Percentiles rank a stretch among this genome's conserved stretches.
Conservation (phyloP, 2,113 vertebrate species). For the Dermatemys mawii region DNA sequence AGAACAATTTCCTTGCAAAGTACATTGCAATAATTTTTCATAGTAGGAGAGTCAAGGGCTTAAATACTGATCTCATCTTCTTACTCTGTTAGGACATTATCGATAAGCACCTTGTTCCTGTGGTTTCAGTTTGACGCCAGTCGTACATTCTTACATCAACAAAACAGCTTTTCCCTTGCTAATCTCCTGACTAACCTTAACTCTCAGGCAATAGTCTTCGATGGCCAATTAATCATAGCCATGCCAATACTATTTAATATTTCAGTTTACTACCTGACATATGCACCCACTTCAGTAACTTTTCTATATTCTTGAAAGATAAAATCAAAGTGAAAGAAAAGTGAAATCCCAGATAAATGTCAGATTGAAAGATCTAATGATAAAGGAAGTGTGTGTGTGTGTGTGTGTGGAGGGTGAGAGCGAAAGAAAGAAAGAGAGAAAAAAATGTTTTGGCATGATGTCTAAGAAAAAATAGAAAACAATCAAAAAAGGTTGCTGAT, state of each 20-base stretch:
- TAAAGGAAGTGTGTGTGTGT: not conserved
- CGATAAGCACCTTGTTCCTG: slow-evolving; percentile 36
- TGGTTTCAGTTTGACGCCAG: slow-evolving; percentile 38
- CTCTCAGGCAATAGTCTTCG: slow-evolving; percentile 31
- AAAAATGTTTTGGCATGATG: not conserved
- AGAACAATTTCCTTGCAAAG: slow-evolving; percentile 28
- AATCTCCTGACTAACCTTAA: slow-evolving; percentile 45
- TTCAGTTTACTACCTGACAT: slow-evolving; percentile 35
- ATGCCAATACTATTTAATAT: slow-evolving; percentile 34
- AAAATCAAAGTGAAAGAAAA: not conserved
- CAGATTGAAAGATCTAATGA: not conserved
- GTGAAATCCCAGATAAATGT: not conserved
- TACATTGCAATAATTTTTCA: slow-evolving; percentile 21
- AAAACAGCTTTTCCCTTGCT: slow-evolving; percentile 50
- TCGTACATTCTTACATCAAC: not conserved
- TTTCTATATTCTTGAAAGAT: not conserved
- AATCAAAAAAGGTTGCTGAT: not conserved
- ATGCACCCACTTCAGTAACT: not conserved
- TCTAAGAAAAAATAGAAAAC: not conserved
- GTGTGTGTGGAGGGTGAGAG: not conserved
- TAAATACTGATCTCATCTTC: not conserved
- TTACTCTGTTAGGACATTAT: slow-evolving; percentile 20
- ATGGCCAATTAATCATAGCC: slow-evolving; percentile 35
- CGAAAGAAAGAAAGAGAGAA: not conserved
- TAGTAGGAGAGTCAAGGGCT: not conserved